Evolutionary conservation across 2,888 invertebrate genomes (phyloP), one percentile per base, ranked within the genome.

Genomic region (Anorthoa munda): DNA sequence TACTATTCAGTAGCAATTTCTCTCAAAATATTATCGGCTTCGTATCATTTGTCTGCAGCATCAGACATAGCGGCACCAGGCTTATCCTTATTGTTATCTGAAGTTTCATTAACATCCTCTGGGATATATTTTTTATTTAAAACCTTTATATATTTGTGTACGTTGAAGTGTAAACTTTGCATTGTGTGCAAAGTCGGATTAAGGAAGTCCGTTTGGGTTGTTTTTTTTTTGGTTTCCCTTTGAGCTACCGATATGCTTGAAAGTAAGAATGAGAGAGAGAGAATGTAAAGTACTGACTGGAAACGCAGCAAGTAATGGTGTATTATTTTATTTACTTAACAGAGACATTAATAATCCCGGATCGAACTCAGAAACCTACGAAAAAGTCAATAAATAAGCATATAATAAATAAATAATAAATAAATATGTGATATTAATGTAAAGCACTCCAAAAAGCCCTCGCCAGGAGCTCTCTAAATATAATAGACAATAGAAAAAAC

Each of bases 31-130:
- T 58, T 56, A 69, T 76, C 75, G 77, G 85, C 68, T 73, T 72
- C 79, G 79, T 84, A 84, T 88, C 85, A 82, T 76, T 72, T 77
- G 76, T 76, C 65, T 61, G 70, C 70, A 66, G 81, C 85, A 71
- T 81, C 91, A 94, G 95, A 95, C 95, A 89, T 79, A 83, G 82
- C 87, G 94, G 94, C 95, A 92, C 94, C 94, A 84, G 86, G 88
- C 90, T 93, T 88, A 93, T 90, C 91, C 79, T 69, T 72, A 88
- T 92, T 91, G 91, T 92, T 87, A 89, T 90, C 88, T 73, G 68
- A 63, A 87, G 89, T 93, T 94, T 93, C 93, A 93, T 93, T 93
- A 93, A 92, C 90, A 90, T 75, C 77, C 68, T 88, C 88, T 82
- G 84, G 75, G 80, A 86, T 85, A 84, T 85, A 77, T 85, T 88